A percentile compares a stretch with the other conserved stretches of the same genome.
Conservation (phyloP, 2,797 vertebrate species). For the Argyrosomus regius region DNA sequence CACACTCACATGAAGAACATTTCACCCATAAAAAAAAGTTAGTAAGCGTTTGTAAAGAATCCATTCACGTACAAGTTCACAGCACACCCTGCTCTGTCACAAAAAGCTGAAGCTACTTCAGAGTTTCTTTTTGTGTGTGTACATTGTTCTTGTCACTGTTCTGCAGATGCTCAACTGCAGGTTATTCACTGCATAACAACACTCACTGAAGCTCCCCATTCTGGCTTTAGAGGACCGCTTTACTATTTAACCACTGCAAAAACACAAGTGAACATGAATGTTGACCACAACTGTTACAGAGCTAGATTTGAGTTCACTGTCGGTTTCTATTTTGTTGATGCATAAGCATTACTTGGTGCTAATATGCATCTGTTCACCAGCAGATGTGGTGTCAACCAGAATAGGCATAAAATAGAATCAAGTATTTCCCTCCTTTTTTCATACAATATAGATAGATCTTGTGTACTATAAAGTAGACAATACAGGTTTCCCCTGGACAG, state of each 20-base stretch:
- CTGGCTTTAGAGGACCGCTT: background rate
- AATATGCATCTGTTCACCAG: background rate
- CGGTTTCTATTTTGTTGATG: slow-evolving; percentile 1
- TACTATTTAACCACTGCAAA: slow-evolving; percentile 1
- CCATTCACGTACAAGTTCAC: background rate
- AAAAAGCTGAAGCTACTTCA: slow-evolving; percentile 15
- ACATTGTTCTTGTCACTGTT: background rate
- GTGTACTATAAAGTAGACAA: background rate
- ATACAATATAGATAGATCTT: background rate
- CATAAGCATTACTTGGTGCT: slow-evolving; percentile 5
- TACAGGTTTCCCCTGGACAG: background rate
- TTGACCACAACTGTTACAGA: slow-evolving; percentile 5
- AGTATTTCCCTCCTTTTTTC: background rate
- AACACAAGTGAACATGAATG: background rate
- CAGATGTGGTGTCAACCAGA: background rate
- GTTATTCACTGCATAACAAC: background rate
- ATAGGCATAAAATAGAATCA: background rate
- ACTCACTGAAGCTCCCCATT: background rate
- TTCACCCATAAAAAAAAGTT: background rate
- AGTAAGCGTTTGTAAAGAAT: slow-evolving; percentile 8
- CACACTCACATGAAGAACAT: slow-evolving; percentile 1
- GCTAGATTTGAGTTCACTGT: background rate
- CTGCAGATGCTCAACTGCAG: background rate
- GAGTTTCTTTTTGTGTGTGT: background rate
- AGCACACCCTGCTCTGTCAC: background rate